Evolutionary conservation across 2,888 invertebrate genomes (phyloP), one percentile per base, ranked within the genome.

Genomic region (Crepidodera aurea): DNA sequence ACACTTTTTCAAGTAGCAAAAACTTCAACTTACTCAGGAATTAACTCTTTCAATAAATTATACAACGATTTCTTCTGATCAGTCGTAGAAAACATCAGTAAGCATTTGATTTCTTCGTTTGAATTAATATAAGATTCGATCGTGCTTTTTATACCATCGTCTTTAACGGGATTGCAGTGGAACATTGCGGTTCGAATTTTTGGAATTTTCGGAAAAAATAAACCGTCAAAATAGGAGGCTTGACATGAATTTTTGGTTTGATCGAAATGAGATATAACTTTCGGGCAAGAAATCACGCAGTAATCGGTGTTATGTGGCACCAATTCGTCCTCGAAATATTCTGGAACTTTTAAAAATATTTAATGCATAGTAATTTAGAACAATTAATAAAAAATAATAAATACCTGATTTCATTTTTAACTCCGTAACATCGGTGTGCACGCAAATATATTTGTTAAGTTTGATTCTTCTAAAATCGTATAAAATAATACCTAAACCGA

Each of bases 121-220:
- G 67, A 34, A 51, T 67, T 64, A 18, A 76, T 66, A 48, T 70
- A 64, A 1, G 46, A 22, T 32, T 66, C 65, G 37, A 69, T 27
- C 16, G 62, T 55, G 16, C 55, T 46, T 51, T 68, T 56, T 51
- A 68, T 29, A 18, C 66, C 66, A 40, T 64, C 66, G 51, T 62
- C 65, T 51, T 71, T 69, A 6, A 55, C 34, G 18, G 71, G 69
- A 63, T 73, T 72, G 55, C 70, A 72, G 46, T 75, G 69, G 58
- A 77, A 75, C 71, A 75, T 70, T 18, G 69, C 62, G 16, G 71
- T 72, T 54, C 69, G 69, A 40, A 77, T 70, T 37, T 73, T 71
- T 19, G 74, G 75, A 55, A 78, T 77, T 65, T 72, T 65, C 42
- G 78, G 77, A 25, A 78, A 60, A 56, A 77, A 70, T 13, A 75